Percentiles rank a stretch among this genome's conserved stretches.
phyloP scores from a whole-genome alignment of 2,797 vertebrate species.

The Mormyrops attenuatus region DNA sequence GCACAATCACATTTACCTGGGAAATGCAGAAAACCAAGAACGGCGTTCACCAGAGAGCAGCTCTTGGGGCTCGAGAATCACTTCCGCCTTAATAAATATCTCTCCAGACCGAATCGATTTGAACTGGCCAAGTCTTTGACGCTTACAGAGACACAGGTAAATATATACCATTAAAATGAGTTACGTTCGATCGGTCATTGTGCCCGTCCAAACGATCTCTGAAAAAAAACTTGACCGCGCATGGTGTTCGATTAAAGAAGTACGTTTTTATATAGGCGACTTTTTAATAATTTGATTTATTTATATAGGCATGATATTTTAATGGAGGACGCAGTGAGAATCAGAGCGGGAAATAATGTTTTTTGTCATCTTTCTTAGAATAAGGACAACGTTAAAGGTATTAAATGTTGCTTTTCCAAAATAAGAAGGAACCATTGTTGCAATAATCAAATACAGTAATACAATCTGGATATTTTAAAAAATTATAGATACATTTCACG shows the following conservation, averaged over 20 bases:
- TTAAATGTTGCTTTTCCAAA: neutral
- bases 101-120: conserved; percentile 85
- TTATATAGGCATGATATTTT: neutral
- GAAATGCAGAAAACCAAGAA: conserved; percentile 86
- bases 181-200: neutral
- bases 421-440: neutral
- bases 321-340: neutral
- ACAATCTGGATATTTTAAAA: neutral
- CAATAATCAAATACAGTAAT: neutral
- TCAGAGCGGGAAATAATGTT: neutral
- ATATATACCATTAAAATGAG: neutral
- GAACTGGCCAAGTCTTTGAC: conserved; percentile 89
- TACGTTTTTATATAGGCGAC: neutral
- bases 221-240: neutral
- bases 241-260: neutral
- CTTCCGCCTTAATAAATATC: conserved; percentile 91
- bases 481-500: neutral
- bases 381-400: neutral
- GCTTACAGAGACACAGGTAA: conserved; percentile 88
- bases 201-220: neutral
- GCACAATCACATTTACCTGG: conserved; percentile 88
- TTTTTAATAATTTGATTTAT: neutral
- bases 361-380: neutral
- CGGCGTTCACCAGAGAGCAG: conserved; percentile 90
- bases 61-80: conserved; percentile 87